Percentiles rank a stretch among this genome's conserved stretches.
phyloP scores from a whole-genome alignment of 1,140 invertebrate species.

The Anadara kagoshimensis region DNA sequence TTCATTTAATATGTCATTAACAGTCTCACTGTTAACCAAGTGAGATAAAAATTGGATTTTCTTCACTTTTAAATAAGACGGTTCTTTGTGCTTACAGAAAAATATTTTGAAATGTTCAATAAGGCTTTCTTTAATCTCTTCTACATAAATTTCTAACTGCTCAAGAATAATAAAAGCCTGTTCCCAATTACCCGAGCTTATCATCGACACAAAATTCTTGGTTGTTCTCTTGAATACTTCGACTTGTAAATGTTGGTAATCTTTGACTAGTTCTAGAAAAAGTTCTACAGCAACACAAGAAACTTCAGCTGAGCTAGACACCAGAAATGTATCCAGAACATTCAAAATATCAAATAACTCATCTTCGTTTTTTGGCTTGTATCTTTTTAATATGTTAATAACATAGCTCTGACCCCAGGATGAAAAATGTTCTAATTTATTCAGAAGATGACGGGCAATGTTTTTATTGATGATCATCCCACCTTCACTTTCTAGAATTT shows the following conservation, averaged over 20 bases:
- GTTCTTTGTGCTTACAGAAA: conserved; percentile 60
- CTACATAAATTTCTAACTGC: conserved; percentile 38
- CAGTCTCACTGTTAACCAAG: conserved; percentile 43
- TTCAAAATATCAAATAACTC: conserved; percentile 63
- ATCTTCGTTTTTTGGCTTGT: conserved; percentile 52
- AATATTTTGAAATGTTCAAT: conserved; percentile 42
- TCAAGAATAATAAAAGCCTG: conserved; percentile 50
- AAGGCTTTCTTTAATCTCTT: conserved; percentile 32
- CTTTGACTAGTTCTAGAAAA: conserved; percentile 47
- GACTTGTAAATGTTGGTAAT: conserved; percentile 45
- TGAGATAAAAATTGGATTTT: conserved; percentile 50
- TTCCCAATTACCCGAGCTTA: conserved; percentile 55
- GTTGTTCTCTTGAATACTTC: conserved; percentile 52
- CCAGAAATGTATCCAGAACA: conserved; percentile 56
- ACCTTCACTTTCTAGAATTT: conserved; percentile 57
- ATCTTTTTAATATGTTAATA: conserved; percentile 50
- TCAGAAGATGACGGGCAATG: conserved; percentile 58
- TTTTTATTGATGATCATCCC: conserved; percentile 61
- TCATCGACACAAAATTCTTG: conserved; percentile 36
- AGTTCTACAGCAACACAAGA: conserved; percentile 41
- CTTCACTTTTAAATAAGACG: conserved; percentile 56
- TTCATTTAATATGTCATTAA: conserved; percentile 54
- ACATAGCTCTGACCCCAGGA: conserved; percentile 47
- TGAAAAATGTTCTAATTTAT: conserved; percentile 47
- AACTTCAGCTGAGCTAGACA: conserved; percentile 44